Percentiles rank a stretch among this genome's conserved stretches.
Evolutionary conservation across 2,113 vertebrate species (phyloP).

Genomic region (Vireo altiloquus): DNA sequence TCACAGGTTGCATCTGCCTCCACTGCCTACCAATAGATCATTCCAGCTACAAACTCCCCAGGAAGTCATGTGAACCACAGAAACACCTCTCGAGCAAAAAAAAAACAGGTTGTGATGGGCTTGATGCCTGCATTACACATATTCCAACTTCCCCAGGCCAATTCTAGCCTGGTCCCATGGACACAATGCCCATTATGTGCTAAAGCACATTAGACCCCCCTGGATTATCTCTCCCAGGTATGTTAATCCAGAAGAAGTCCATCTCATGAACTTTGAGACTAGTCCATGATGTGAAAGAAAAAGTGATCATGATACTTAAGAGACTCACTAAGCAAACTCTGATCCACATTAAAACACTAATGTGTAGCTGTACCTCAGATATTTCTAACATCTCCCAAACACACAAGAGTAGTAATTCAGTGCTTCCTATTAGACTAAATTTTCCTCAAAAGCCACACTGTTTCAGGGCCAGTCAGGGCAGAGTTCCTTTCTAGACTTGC

Average conservation of each 20-base stretch:
- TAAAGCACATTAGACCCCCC: neutral
- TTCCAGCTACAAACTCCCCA: neutral
- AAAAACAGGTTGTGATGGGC: neutral
- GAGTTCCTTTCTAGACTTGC: fast-evolving
- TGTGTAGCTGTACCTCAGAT: neutral
- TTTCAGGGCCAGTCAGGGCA: neutral
- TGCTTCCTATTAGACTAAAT: neutral
- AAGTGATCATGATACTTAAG: neutral
- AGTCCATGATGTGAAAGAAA: neutral
- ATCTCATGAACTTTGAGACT: neutral
- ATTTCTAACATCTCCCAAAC: neutral
- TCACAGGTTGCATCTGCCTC: neutral
- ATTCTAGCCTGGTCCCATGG: neutral
- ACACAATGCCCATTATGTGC: neutral
- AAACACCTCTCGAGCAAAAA: neutral
- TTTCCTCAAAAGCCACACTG: neutral
- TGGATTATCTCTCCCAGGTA: neutral
- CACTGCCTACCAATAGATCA: neutral
- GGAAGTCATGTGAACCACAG: neutral
- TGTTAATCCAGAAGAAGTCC: neutral
- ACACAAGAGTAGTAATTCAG: neutral
- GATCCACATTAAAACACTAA: neutral
- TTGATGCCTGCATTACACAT: neutral
- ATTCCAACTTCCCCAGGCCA: neutral
- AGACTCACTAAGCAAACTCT: neutral